Percentiles rank a stretch among this genome's conserved stretches.
phyloP scores from a whole-genome alignment of 2,113 vertebrate genomes.

The Semicossyphus pulcher region DNA sequence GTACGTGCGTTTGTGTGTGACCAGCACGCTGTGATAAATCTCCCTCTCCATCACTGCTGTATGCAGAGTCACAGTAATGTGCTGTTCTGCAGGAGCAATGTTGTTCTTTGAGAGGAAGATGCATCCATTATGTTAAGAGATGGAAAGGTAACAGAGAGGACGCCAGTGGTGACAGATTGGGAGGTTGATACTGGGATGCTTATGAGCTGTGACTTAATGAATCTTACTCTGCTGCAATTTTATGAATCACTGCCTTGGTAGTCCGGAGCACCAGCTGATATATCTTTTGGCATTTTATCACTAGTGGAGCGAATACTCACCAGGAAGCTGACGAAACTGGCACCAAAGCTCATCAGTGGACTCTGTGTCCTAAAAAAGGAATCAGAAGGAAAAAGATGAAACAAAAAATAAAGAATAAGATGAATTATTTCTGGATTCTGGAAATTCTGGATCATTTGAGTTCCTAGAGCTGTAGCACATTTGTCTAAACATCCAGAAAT shows the following conservation, averaged over 20 bases:
- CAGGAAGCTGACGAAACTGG: conserved; percentile 99
- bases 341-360: conserved; percentile 98
- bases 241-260: not conserved
- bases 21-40: conserved; percentile 25
- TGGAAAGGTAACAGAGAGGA: conserved; percentile 33
- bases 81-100: conserved; percentile 11
- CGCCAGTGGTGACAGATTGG: conserved; percentile 35
- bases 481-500: no score
- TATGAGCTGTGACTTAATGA: not conserved
- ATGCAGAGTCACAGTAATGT: conserved; percentile 27
- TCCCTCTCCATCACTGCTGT: conserved; percentile 12
- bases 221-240: not conserved
- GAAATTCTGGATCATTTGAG: no score
- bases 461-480: no score
- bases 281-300: not conserved
- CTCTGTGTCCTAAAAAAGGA: conserved; percentile 90
- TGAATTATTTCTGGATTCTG: not conserved
- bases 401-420: not conserved
- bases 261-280: not conserved
- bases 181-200: not conserved
- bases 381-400: not conserved
- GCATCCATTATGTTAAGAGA: conserved; percentile 70
- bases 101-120: conserved; percentile 35
- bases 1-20: conserved; percentile 21
- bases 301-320: conserved; percentile 83